Percentiles rank a stretch among this genome's conserved stretches.
Conservation (phyloP, 1,140 invertebrate species). For the Pogonognathellus flavescens region DNA sequence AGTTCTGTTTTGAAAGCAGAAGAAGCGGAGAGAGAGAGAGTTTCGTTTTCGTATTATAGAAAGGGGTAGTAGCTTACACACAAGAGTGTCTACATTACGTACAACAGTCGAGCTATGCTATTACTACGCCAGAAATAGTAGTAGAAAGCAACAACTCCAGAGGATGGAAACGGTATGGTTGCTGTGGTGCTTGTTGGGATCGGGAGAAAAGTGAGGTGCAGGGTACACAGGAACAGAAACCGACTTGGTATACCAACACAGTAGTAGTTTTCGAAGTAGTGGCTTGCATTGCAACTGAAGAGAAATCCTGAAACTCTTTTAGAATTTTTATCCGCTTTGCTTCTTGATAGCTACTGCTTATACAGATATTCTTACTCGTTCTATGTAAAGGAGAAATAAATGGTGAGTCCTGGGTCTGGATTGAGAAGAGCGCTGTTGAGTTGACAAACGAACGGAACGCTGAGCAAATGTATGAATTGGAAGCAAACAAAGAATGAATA, state of each 20-base stretch:
- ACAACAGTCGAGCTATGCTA: too few species aligned
- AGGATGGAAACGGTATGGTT: not conserved
- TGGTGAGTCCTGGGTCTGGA: too few species aligned
- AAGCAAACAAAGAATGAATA: slow-evolving; percentile 1
- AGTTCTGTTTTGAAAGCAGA: slow-evolving; percentile 28
- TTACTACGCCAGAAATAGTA: not conserved
- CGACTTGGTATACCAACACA: not conserved
- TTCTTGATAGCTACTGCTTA: not conserved
- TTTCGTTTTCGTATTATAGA: not conserved
- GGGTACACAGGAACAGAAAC: slow-evolving; percentile 5
- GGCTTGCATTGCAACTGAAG: not conserved
- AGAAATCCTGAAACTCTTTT: slow-evolving; percentile 55
- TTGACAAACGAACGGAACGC: slow-evolving; percentile 38
- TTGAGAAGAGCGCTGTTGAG: slow-evolving; percentile 15
- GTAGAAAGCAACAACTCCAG: slow-evolving; percentile 29
- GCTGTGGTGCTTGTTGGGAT: not conserved
- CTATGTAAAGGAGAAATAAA: not conserved
- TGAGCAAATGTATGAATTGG: slow-evolving; percentile 15
- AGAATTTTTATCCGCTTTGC: slow-evolving; percentile 55
- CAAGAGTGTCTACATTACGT: too few species aligned
- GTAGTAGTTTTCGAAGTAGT: too few species aligned
- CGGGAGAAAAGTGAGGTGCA: not conserved
- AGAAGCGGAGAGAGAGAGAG: slow-evolving; percentile 8
- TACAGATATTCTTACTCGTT: not conserved
- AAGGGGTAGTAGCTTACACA: too few species aligned